These are phyloP conservation scores for Castor canadensis DNA, from an alignment of 2,113 vertebrate species.

Conservation along the genomic window DNA sequence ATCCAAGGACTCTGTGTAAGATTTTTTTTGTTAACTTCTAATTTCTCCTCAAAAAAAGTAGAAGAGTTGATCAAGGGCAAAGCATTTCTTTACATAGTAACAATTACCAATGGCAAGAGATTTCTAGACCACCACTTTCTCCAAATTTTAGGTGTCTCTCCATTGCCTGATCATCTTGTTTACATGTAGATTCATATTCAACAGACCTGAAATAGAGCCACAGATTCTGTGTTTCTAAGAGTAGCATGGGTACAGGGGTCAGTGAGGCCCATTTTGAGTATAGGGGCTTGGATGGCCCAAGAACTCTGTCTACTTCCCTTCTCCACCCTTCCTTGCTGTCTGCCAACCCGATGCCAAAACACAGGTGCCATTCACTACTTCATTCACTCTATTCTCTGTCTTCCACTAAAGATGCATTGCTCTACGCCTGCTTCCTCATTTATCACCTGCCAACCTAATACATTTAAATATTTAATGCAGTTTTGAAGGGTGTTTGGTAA, in stretches of 20 bases:
- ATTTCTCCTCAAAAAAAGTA: neutral
- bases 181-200: neutral
- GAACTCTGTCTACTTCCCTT: neutral
- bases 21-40: neutral
- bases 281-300: fast-evolving
- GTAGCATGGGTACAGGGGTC: fast-evolving
- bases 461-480: slow-evolving; percentile 20
- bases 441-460: slow-evolving; percentile 18
- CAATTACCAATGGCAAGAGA: neutral
- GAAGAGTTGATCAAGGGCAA: neutral
- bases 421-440: neutral
- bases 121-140: neutral
- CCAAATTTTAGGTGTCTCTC: neutral
- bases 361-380: neutral
- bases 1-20: neutral
- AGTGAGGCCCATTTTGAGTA: neutral
- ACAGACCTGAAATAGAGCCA: too few species aligned
- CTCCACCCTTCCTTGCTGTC: neutral
- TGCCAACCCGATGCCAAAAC: neutral
- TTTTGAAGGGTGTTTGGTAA: neutral
- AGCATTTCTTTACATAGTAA: neutral
- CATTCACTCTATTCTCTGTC: neutral
- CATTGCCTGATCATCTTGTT: neutral
- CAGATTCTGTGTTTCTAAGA: neutral
- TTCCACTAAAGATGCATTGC: neutral